Evolutionary conservation across 1,140 invertebrate genomes (phyloP).

Genomic region (Pachypeltis micranthus): DNA sequence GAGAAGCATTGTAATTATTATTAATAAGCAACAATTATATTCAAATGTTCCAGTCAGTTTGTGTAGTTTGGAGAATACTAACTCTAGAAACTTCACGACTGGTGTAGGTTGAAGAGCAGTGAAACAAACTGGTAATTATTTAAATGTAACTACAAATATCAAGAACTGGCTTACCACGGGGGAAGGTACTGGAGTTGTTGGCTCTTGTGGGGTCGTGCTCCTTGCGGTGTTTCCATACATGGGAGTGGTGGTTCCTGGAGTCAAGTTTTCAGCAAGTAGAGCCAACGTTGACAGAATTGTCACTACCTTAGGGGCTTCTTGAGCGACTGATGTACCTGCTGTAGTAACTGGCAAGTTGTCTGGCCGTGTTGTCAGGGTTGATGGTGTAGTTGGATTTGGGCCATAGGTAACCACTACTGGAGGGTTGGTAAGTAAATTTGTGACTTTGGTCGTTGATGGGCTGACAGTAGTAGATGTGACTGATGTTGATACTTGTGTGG

Average conservation of each 20-base stretch:
- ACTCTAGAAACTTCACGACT: too few relatives aligned
- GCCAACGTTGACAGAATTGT: constrained; percentile 14
- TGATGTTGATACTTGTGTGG: constrained; percentile 5
- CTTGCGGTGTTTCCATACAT: constrained; percentile 10
- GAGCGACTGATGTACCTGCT: not conserved
- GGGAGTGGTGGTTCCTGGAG: not conserved
- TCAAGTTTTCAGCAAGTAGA: constrained; percentile 15
- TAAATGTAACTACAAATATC: too few relatives aligned
- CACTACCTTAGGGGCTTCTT: not conserved
- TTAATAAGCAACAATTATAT: too few relatives aligned
- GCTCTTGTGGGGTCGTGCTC: not conserved
- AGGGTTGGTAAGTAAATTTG: constrained; percentile 2
- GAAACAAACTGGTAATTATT: too few relatives aligned
- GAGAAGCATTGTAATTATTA: too few relatives aligned
- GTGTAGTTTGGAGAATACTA: too few relatives aligned
- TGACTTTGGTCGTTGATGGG: constrained; percentile 9
- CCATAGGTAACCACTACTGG: constrained; percentile 1
- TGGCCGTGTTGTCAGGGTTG: not conserved
- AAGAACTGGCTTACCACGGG: not conserved
- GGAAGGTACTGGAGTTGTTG: constrained; percentile 1
- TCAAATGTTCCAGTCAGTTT: too few relatives aligned
- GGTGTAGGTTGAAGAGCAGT: too few relatives aligned
- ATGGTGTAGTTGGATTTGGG: not conserved
- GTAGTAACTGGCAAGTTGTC: not conserved
- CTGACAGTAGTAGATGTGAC: constrained; percentile 20